Evolutionary conservation across 2,888 invertebrate species (phyloP), one percentile per base, ranked within the genome.

Genomic region (Masnerella sp.): DNA sequence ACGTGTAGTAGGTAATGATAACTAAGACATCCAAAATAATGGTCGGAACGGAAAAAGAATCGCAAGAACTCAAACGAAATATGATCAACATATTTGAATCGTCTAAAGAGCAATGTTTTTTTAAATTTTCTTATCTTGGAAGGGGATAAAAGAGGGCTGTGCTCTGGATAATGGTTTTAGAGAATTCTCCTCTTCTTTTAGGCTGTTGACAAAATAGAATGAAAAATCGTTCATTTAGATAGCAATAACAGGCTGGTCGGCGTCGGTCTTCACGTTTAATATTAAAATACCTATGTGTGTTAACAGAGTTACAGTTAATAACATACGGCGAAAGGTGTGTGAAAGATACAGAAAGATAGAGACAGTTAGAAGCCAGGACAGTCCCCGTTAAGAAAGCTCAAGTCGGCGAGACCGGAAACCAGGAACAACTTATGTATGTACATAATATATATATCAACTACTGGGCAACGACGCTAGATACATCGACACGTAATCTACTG

Each of bases 111-210:
- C 68, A 61, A 80, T 82, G 81, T 71, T 28, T 58, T 58, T 64
- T 25, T 54, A 54, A 40, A 30, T 71, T 43, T n/a, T 81, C 75
- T 78, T 82, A 78, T 77, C 64, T 79, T 61, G 75, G 51, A 61
- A 30, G 54, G 52, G 78, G 64, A 71, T 61, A 69, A 74, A 70
- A 74, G 65, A 77, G 79, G 81, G 83, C 82, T 84, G 85, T 84
- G 82, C 81, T 85, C 85, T 84, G 84, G 84, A 81, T 86, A 82
- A 84, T 83, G 84, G 83, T 82, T 82, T 79, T 76, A 88, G 88
- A 87, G 86, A 86, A 81, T 69, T 81, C 88, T 89, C 89, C 88
- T 90, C 90, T 90, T 90, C 90, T 90, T 89, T 89, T 90, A 90
- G 88, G 90, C 90, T 90, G 90, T 89, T 88, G 88, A 88, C 89